Base-by-base conservation (phyloP, 2,888 invertebrate species). In the Fabriciana adippe region DNA sequence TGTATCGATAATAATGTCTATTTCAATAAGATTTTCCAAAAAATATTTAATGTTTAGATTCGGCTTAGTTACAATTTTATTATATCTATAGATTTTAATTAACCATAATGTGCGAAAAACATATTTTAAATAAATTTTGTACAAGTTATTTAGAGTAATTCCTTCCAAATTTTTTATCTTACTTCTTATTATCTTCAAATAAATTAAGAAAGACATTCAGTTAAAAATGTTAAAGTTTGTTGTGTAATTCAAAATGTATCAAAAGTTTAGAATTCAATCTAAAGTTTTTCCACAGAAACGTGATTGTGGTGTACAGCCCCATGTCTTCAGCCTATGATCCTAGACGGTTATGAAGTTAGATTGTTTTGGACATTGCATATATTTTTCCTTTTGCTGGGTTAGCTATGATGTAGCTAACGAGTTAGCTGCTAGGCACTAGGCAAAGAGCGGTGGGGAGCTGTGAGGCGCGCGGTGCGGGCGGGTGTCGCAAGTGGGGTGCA, bases 401-500 rank as follows among this genome's bases (percentile, higher is more conserved):
- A 64, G 68, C 53, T 66, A n/a, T n/a, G n/a, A n/a, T n/a, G 62
- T 18, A 70, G 68, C 68, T 55, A 66, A 72, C 66, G 73, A 74
- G 73, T 57, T 65, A 76, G 76, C 74, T 72, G 73, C 65, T 54
- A 56, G 72, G 67, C 65, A 66, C 41, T 70, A 35, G 59, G 69
- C 56, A 68, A 64, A 69, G 75, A 67, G 69, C 71, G 74, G 72
- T 64, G 78, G 69, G 77, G 79, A 79, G 79, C 14, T 31, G 18
- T n/a, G 69, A 56, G 69, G 69, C 67, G 75, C 68, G 69, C 72
- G 75, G 73, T 64, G 78, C 71, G 78, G 79, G 81, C 78, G 83
- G 85, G 89, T 86, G 87, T 88, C 84, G 87, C 87, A 85, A 76
- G 76, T 76, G 89, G 90, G 89, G 92, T 90, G 90, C 92, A 92